Base-by-base conservation (phyloP, 2,797 vertebrate species). In the Mastacembelus armatus region DNA sequence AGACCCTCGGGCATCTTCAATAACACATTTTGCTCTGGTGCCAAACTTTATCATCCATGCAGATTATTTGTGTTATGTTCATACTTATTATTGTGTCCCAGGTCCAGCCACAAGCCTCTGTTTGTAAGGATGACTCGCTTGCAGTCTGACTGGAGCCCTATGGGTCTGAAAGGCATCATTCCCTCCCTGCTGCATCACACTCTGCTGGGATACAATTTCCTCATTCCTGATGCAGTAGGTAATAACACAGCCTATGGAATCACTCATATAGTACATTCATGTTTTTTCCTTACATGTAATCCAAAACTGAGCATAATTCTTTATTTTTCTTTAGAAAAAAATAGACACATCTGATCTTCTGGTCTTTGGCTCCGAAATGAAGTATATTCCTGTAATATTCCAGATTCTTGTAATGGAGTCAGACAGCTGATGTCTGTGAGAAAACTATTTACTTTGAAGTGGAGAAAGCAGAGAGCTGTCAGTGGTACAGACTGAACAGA, bases 171-270 rank as follows among this genome's bases (percentile, higher is more conserved):
- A 91, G 95, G 95, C 32, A 78, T 98, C 66, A 94, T 97, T 86
- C 96, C 96, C 77, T 95, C 95, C 0, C 87, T 95, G 84, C 92
- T 98, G 85, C 96, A 96, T 92, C 94, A 96, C 88, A 94, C 95
- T 86, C 93, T 98, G 82, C 77, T 97, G 90, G 96, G 96, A 87
- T 96, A 97, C 93, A 95, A 94, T 91, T 97, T 97, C 92, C 94
- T 98, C 93, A 94, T 98, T 94, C 95, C 96, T 2, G 96, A 97
- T 80, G 92, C 93, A 89, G 94, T 97, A 87, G 96, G 96, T 97
- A 95, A 95, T 92, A 84, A 65, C 61, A 83, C 68, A 81, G 54
- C 64, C 70, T 48, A 70, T 63, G 35, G 51, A 50, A 12, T 68
- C 42, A 44, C 22, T 32, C 26, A 33, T 19, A 48, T 26, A 49